Base-by-base conservation (phyloP, 2,888 invertebrate species). In the Pseudoips prasinana region DNA sequence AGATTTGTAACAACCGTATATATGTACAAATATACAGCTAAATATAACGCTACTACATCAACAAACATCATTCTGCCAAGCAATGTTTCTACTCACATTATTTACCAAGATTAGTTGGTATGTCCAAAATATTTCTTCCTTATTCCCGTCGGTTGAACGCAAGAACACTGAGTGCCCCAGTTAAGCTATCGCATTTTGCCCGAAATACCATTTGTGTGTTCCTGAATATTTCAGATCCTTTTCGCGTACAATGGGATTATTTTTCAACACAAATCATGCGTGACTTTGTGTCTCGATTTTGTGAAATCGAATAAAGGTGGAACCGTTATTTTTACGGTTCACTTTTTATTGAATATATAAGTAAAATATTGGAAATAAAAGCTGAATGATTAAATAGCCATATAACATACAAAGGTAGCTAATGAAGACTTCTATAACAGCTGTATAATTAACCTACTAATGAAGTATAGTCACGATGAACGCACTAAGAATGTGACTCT, bases 171-270 rank as follows among this genome's bases (percentile, higher is more conserved):
- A 43, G 45, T 43, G 33, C 22, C 29, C 10, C 14, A 39, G 39
- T 39, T 14, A 45, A 44, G 41, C 39, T 34, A 53, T 54, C 52
- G 53, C 55, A 56, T 62, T 58, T 50, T 58, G 40, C 44, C 51
- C 20, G 43, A 56, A 58, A 62, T 62, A 59, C 63, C 58, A 49
- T 37, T 49, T 42, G 43, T 42, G 47, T 54, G 42, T 50, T 50
- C 34, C 43, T 53, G 54, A 62, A 67, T 68, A 64, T 61, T 66
- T 64, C 46, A 60, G 50, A 51, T 50, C 46, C 58, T 46, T 52
- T 46, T 51, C 50, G 33, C 44, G 44, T 44, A 46, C 36, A 50
- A 41, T 44, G 18, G 45, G 58, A 58, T 61, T 62, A 57, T 62
- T 59, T 65, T 47, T 55, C 48, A 45, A 55, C 56, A 46, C 41